These are phyloP conservation scores for Harpagoxenus sublaevis DNA, from an alignment of 2,888 invertebrate species.

Conservation along the genomic window DNA sequence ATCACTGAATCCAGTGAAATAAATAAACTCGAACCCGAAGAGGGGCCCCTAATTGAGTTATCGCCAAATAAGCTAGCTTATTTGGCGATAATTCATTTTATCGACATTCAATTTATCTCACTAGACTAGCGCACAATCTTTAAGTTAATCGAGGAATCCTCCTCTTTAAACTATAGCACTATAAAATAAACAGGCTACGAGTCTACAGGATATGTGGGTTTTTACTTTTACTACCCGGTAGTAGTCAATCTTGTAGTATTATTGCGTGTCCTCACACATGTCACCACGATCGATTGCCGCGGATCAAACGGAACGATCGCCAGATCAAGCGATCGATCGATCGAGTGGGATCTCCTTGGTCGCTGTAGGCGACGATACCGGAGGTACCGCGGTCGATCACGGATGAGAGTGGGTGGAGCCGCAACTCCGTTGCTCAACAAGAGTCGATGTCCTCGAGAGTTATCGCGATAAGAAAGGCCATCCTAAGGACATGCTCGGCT, in stretches of 20 bases:
- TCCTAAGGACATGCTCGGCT: conserved; percentile 84
- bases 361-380: conserved; percentile 75
- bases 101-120: too few relatives aligned
- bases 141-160: too few relatives aligned
- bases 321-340: conserved; percentile 67
- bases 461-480: conserved; percentile 85
- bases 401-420: conserved; percentile 84
- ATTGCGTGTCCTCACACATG: conserved; percentile 61
- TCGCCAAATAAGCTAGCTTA: too few relatives aligned
- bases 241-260: neutral
- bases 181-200: neutral
- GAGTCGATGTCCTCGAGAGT: conserved; percentile 84
- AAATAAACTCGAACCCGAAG: too few relatives aligned
- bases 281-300: conserved; percentile 58
- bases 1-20: too few relatives aligned
- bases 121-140: too few relatives aligned
- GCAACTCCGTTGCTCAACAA: conserved; percentile 81
- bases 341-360: conserved; percentile 78
- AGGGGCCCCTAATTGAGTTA: too few relatives aligned
- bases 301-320: conserved; percentile 53
- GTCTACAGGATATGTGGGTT: neutral
- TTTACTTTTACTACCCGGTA: neutral
- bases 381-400: conserved; percentile 76
- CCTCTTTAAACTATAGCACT: too few relatives aligned
- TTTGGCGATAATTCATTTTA: too few relatives aligned